Evolutionary conservation across 30 jellyfish, hydroid and myxozoan genomes (phyloP), one percentile per base, ranked within the genome.

Genomic region (Phacellophora camtschatica): DNA sequence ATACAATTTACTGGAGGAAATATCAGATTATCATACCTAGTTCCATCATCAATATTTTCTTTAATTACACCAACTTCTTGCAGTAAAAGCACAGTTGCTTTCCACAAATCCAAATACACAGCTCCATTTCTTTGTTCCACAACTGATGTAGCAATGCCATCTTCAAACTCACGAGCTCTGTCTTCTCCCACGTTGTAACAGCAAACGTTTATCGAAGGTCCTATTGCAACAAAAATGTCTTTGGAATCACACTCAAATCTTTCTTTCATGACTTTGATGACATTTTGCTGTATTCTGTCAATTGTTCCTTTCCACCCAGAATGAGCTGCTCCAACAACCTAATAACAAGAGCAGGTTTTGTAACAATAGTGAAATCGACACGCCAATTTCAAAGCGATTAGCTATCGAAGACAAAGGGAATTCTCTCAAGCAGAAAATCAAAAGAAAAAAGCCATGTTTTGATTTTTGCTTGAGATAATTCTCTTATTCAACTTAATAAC

Each of bases 251-350:
- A 69, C 2, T 30, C 82, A 61, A 83, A 83, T 50, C 79, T 57
- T 10, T 70, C 58, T 22, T 28, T 61, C 95, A 83, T 83, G 28
- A 64, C 69, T 59, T 62, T 58, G 0, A 83, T 57, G 9, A 83
- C 88, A 69, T 83, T 71, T 25, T 71, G 83, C 50, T 68, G 85
- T 15, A 83, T 83, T 30, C 85, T 39, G 64, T 51, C 95, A 18
- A 83, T 54, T 29, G 88, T 71, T 4, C 95, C 95, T 62, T 71
- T 83, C 95, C 95, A 83, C n/a, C 95, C 95, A 0, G 95, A 70
- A 71, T 83, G 95, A 22, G 95, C 95, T 0, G 95, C 95, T 56
- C 75, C 95, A 57, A 83, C 88, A 70, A 71, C 95, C 95, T 83
- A 63, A 43, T 6, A n/a, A n/a, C n/a, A n/a, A n/a, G n/a, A n/a